Conservation (phyloP, 2,797 vertebrate genomes). For the Glossophaga mutica region DNA sequence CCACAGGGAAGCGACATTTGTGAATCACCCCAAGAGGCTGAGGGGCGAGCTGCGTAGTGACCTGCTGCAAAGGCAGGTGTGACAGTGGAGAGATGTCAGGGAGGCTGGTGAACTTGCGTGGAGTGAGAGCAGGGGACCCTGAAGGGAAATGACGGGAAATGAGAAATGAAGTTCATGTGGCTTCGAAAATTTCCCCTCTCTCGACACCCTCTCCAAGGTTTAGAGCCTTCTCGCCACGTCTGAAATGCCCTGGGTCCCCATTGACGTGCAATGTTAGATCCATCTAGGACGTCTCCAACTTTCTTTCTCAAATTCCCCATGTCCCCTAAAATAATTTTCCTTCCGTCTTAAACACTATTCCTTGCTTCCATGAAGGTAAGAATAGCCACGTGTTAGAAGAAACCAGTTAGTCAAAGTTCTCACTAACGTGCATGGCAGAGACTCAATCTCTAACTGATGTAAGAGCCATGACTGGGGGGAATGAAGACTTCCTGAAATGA, state of each 20-base stretch:
- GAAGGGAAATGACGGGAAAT: not conserved
- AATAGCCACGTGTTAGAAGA: not conserved
- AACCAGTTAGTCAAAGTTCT: not conserved
- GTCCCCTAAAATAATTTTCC: not conserved
- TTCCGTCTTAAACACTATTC: not conserved
- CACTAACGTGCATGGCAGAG: not conserved
- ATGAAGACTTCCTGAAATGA: not conserved
- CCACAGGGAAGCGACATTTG: not conserved
- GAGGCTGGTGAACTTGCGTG: not conserved
- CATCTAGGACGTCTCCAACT: not conserved
- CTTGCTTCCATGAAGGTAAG: not conserved
- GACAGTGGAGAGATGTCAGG: not conserved
- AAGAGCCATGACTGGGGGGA: not conserved
- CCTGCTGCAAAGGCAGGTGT: not conserved
- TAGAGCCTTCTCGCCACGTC: not conserved
- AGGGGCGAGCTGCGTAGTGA: not conserved
- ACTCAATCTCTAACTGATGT: not conserved
- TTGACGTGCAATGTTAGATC: not conserved
- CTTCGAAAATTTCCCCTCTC: not conserved
- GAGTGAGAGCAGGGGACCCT: not conserved
- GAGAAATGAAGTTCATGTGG: not conserved
- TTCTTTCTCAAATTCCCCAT: rapidly evolving
- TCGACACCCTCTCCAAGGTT: not conserved
- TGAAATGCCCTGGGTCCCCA: not conserved
- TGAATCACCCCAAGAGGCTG: not conserved